A percentile compares a stretch with the other conserved stretches of the same genome.
Evolutionary conservation across 2,888 invertebrate species (phyloP).

Genomic region (Xanthia togata): DNA sequence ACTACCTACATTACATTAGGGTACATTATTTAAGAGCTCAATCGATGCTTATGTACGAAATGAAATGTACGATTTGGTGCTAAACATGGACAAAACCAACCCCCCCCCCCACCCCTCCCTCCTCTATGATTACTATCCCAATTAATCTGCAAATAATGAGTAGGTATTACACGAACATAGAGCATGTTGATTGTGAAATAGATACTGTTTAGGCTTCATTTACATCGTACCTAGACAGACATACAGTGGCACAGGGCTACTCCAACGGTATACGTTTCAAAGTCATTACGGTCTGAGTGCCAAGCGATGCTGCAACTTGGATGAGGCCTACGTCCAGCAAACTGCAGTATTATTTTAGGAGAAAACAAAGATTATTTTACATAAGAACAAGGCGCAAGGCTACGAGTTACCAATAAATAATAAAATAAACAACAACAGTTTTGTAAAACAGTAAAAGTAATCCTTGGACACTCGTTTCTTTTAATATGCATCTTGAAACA

Average conservation of each 20-base stretch:
- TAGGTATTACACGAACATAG: not conserved
- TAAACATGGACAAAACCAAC: not conserved
- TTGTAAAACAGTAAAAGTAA: not conserved
- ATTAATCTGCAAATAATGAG: conserved; percentile 37
- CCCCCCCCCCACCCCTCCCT: not conserved
- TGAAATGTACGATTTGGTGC: not conserved
- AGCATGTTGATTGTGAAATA: conserved; percentile 25
- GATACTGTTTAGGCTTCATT: conserved; percentile 34
- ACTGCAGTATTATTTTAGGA: not conserved
- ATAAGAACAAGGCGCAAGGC: not conserved
- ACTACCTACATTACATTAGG: too few relatives aligned
- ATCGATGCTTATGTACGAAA: too few relatives aligned
- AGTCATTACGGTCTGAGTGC: conserved; percentile 10
- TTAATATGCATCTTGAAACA: conserved; percentile 37
- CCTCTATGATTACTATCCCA: conserved; percentile 6
- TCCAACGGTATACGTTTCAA: conserved; percentile 29
- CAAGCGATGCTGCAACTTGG: not conserved
- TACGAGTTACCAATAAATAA: not conserved
- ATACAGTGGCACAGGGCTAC: conserved; percentile 14
- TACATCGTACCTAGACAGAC: not conserved
- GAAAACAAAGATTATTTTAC: not conserved
- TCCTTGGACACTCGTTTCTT: conserved; percentile 11
- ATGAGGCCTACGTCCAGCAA: not conserved
- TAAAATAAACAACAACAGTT: not conserved
- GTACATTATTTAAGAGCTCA: not conserved